phyloP scores from a whole-genome alignment of 1,140 invertebrate species.

The Drosophila sp. region DNA sequence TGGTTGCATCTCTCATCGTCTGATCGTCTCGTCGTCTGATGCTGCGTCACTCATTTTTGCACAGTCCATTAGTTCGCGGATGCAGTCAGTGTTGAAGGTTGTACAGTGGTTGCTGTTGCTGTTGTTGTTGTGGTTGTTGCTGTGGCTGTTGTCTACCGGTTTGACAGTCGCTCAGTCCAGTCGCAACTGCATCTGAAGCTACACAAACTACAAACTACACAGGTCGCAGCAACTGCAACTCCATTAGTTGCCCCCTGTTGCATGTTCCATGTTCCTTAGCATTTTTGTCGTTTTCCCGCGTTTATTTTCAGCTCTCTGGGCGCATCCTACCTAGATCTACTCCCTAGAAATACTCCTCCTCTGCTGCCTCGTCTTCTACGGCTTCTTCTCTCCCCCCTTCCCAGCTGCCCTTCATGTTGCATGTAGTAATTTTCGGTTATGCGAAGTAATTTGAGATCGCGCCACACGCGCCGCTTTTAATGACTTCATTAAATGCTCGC shows the following conservation, averaged over 20 bases:
- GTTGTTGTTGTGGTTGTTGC: conserved; percentile 42
- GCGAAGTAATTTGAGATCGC: conserved; percentile 83
- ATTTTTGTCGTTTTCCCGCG: conserved; percentile 28
- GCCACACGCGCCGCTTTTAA: conserved; percentile 83
- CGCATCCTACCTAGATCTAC: conserved; percentile 53
- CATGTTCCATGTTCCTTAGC: conserved; percentile 26
- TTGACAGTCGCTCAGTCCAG: conserved; percentile 74
- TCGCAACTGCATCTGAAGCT: background rate
- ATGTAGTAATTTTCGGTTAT: conserved; percentile 81
- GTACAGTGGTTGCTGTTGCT: too few relatives aligned
- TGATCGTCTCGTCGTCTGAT: conserved; percentile 41
- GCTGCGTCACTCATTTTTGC: conserved; percentile 81
- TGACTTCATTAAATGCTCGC: conserved; percentile 79
- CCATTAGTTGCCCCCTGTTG: conserved; percentile 62
- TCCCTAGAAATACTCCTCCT: conserved; percentile 7
- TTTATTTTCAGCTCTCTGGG: conserved; percentile 73
- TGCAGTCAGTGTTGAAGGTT: conserved; percentile 75
- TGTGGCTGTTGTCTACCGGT: conserved; percentile 62
- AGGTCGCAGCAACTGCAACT: conserved; percentile 34
- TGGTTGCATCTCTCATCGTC: background rate
- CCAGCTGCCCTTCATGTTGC: conserved; percentile 35
- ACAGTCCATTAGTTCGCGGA: conserved; percentile 81
- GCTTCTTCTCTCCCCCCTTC: too few relatives aligned
- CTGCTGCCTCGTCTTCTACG: too few relatives aligned
- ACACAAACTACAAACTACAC: background rate